These are phyloP conservation scores for Syrphus vitripennis DNA, from an alignment of 2,888 invertebrate genomes.

Conservation along the genomic window DNA sequence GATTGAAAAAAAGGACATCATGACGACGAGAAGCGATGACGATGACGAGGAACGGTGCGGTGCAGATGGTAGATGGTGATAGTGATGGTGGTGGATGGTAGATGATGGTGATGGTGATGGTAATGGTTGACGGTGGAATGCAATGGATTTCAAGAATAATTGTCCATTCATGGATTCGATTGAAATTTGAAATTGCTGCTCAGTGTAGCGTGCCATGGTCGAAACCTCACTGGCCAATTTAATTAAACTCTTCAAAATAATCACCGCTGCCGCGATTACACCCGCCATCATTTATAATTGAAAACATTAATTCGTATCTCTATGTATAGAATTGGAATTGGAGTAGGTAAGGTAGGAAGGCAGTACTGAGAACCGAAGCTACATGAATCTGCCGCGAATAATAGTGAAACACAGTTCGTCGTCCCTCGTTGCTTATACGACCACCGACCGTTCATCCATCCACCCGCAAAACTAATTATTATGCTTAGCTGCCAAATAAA, in stretches of 20 bases:
- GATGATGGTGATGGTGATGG: neutral
- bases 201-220: slow-evolving; percentile 54
- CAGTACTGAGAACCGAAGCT: neutral
- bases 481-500: slow-evolving; percentile 69
- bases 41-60: too few relatives aligned
- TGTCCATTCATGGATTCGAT: slow-evolving; percentile 69
- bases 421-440: neutral
- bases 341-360: too few relatives aligned
- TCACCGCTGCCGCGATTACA: slow-evolving; percentile 63
- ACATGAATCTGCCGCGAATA: neutral
- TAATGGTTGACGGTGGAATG: slow-evolving; percentile 29
- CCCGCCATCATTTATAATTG: slow-evolving; percentile 67
- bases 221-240: slow-evolving; percentile 68
- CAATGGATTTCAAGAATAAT: slow-evolving; percentile 67
- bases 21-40: neutral
- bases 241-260: slow-evolving; percentile 71
- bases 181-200: slow-evolving; percentile 68
- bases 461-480: slow-evolving; percentile 63
- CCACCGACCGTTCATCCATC: neutral
- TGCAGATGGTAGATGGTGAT: neutral
- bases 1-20: slow-evolving; percentile 16
- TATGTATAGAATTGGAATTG: neutral
- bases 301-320: slow-evolving; percentile 65
- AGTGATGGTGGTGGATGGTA: neutral
- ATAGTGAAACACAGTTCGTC: neutral